Percentiles rank a stretch among this genome's conserved stretches.
Conservation (phyloP, 2,113 vertebrate genomes). For the Leucosticte australis region DNA sequence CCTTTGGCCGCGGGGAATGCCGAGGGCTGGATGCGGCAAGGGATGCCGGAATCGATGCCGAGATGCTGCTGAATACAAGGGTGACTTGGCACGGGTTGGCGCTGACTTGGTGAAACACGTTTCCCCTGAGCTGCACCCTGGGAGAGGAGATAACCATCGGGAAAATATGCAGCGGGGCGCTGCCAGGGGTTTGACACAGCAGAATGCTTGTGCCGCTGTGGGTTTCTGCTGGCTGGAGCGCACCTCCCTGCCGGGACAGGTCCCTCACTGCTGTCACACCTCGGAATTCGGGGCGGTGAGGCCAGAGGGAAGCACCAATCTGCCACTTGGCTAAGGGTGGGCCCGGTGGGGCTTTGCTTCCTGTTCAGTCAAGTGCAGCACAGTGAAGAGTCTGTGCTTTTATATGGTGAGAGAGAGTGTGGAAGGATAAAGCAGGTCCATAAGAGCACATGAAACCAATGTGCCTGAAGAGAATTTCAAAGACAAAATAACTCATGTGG, state of each 20-base stretch:
- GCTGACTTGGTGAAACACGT: not conserved
- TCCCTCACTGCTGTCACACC: not conserved
- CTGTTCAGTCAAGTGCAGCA: accelerated
- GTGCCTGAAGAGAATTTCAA: not conserved
- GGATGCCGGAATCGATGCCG: not conserved
- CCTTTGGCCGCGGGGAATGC: accelerated
- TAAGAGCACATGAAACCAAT: not conserved
- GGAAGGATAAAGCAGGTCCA: not conserved
- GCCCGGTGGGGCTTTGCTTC: not conserved
- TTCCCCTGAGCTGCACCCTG: not conserved
- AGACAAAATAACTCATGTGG: not conserved
- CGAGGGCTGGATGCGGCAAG: not conserved
- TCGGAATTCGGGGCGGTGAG: accelerated
- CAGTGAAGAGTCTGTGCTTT: not conserved
- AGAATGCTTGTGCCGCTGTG: not conserved
- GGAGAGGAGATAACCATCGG: constrained; percentile 15
- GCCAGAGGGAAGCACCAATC: not conserved
- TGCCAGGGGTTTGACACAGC: not conserved
- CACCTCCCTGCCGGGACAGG: not conserved
- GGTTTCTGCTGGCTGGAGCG: not conserved
- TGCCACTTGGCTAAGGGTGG: accelerated
- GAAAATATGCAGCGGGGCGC: not conserved
- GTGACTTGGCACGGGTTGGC: not conserved
- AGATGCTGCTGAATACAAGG: not conserved
- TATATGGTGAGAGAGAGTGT: not conserved